phyloP scores from a whole-genome alignment of 2,113 vertebrate species.

The Crotalus viridis region DNA sequence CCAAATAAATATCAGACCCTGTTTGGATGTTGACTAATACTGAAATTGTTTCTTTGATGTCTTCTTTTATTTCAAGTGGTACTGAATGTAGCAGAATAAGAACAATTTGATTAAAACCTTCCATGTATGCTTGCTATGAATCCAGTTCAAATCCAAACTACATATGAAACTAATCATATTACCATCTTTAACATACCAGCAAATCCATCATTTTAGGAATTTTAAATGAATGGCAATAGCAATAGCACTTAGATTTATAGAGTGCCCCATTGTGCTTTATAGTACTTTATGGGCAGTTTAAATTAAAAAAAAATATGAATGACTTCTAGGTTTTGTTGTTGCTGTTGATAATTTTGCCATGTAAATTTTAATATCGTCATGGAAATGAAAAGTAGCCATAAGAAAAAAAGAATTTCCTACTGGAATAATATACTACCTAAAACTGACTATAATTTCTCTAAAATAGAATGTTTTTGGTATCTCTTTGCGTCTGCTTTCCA shows the following conservation, averaged over 20 bases:
- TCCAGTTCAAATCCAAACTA: neutral
- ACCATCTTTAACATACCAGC: neutral
- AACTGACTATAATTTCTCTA: neutral
- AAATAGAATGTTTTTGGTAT: neutral
- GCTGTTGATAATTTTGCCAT: neutral
- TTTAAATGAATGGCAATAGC: neutral
- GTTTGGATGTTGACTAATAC: neutral
- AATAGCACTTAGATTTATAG: neutral
- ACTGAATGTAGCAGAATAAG: neutral
- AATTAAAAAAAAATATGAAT: neutral
- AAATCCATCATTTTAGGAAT: neutral
- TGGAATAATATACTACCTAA: neutral
- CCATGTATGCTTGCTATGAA: neutral
- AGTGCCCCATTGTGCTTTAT: neutral
- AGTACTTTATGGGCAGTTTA: neutral
- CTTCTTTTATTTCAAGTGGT: neutral
- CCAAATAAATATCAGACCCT: conserved; percentile 8
- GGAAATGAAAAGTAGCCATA: neutral
- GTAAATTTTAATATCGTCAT: neutral
- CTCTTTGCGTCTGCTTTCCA: neutral
- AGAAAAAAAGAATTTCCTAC: neutral
- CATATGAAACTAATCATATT: neutral
- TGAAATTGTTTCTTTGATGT: neutral
- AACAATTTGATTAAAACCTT: neutral
- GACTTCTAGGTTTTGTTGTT: neutral